Base-by-base conservation (phyloP, 2,113 vertebrate species). In the Cephalophus harveyi region DNA sequence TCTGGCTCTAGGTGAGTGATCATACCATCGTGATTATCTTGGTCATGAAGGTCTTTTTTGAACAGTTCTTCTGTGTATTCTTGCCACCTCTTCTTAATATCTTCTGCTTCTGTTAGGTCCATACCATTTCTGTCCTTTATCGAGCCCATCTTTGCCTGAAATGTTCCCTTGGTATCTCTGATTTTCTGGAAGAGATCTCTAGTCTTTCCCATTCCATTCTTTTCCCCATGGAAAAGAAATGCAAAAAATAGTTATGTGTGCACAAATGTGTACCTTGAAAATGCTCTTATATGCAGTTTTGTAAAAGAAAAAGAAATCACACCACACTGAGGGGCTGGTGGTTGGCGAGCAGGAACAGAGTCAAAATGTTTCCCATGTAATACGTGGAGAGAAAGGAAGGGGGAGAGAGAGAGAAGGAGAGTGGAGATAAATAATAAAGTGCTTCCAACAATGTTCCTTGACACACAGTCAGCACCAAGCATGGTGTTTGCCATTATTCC, bases 241-340 rank as follows among this genome's bases (percentile, higher is more conserved):
- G 57, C 43, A 78, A 78, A 93, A 50, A 79, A 74, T 7, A 76
- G 23, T 64, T 76, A 16, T 21, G 1, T 91, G 27, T 54, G 25
- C 46, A 62, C 46, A 82, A 82, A 48, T 55, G 7, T 82, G 36
- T 62, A 76, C 21, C 5, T 28, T 46, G 9, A 27, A 46, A 89
- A 85, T 36, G 6, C n/a, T 95, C 79, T n/a, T 36, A 76, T 76
- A 62, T 15, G 54, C 46, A 82, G 57, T 81, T 52, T 86, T 90
- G 59, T 17, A 91, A 90, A 91, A 74, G 15, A 11, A 79, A 78
- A 67, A 11, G 36, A 87, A 74, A 79, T 60, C 60, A 84, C 7
- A 40, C 33, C 25, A 84, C 76, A 92, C 21, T 57, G 17, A 11
- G 17, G 19, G 46, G 6, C 16, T 71, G n/a, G 28, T 13, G 16